Evolutionary conservation across 1,140 invertebrate species (phyloP).

Genomic region (Drosophila orena): DNA sequence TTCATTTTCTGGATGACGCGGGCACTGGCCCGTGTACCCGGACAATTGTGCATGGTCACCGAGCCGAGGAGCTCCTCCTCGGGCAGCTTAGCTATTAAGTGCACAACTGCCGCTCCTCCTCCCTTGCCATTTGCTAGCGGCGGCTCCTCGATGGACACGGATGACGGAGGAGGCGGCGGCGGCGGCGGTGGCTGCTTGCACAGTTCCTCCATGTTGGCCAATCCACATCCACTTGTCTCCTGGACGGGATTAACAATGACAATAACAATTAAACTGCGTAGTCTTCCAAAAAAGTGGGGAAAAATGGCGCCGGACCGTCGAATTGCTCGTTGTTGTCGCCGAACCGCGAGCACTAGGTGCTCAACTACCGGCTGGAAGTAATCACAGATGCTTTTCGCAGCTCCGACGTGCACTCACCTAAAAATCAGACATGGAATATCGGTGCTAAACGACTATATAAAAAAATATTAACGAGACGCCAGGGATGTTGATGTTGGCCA

Average conservation of each 20-base stretch:
- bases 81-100: conserved; percentile 33
- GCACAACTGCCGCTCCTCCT: conserved; percentile 85
- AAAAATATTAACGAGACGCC: conserved; percentile 36
- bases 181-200: conserved; percentile 9
- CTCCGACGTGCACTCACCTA: conserved; percentile 28
- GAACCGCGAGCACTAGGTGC: neutral
- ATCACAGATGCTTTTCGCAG: neutral
- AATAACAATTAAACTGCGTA: conserved; percentile 39
- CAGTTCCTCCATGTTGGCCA: conserved; percentile 28
- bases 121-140: conserved; percentile 29
- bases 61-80: conserved; percentile 87
- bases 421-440: conserved; percentile 33
- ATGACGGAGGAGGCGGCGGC: conserved; percentile 1
- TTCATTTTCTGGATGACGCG: conserved; percentile 88
- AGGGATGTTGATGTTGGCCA: conserved; percentile 34
- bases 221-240: conserved; percentile 2
- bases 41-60: conserved; percentile 86
- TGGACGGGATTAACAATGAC: neutral
- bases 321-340: conserved; percentile 33
- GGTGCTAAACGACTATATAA: conserved; percentile 16
- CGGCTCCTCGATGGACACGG: conserved; percentile 9
- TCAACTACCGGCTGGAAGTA: no score
- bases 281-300: conserved; percentile 47
- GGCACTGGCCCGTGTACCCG: conserved; percentile 88
- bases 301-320: conserved; percentile 60